A percentile compares a stretch with the other conserved stretches of the same genome.
Evolutionary conservation across 2,888 invertebrate species (phyloP).

Genomic region (Hirtodrosophila histrioides): DNA sequence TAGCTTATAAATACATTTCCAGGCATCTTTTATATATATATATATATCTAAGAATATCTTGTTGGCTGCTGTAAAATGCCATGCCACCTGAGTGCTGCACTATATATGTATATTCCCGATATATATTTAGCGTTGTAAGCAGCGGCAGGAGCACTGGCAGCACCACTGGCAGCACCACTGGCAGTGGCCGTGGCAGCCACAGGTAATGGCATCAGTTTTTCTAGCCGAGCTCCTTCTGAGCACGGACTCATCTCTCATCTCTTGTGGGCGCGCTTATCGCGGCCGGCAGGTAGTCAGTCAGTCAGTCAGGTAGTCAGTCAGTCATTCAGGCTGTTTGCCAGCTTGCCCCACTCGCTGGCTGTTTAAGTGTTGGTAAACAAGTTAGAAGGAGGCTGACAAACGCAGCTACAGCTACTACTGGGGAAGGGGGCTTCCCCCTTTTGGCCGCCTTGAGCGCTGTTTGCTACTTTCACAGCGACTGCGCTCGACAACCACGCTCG

Average conservation of each 20-base stretch:
- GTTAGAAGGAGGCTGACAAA: slow-evolving; percentile 49
- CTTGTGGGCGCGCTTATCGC: slow-evolving; percentile 44
- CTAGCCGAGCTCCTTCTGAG: slow-evolving; percentile 26
- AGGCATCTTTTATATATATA: too few species aligned
- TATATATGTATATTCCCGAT: neutral
- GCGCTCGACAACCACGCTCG: slow-evolving; percentile 56
- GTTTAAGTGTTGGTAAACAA: slow-evolving; percentile 77
- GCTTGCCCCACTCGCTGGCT: slow-evolving; percentile 13
- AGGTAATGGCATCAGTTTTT: slow-evolving; percentile 33
- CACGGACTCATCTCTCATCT: slow-evolving; percentile 11
- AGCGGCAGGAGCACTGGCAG: neutral
- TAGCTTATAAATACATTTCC: too few species aligned
- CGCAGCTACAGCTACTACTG: slow-evolving; percentile 6
- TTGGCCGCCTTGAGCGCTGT: slow-evolving; percentile 59
- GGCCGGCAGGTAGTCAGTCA: slow-evolving; percentile 20
- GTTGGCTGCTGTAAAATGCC: too few species aligned
- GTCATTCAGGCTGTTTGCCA: slow-evolving; percentile 18
- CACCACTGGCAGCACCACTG: too few species aligned
- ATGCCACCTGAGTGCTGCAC: too few species aligned
- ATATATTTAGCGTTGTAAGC: neutral
- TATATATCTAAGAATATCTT: too few species aligned
- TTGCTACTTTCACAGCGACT: slow-evolving; percentile 77
- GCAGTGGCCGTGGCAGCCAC: neutral
- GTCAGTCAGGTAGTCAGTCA: slow-evolving; percentile 10
- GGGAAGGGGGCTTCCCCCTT: slow-evolving; percentile 1